phyloP scores from a whole-genome alignment of 2,888 invertebrate genomes.

The Caenorhabditis wallacei region DNA sequence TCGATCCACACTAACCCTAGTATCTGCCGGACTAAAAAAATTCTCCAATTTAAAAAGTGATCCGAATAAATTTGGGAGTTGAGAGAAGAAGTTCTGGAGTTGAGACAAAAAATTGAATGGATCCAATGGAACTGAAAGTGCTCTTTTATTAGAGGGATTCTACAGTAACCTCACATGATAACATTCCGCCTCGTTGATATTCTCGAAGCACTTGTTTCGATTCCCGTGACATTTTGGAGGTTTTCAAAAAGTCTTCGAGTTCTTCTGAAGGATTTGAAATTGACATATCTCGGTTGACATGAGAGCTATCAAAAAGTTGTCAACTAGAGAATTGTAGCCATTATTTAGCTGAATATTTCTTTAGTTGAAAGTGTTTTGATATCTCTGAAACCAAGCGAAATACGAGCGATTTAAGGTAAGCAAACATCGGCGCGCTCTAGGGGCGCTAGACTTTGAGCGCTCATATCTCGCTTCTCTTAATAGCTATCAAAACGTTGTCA shows the following conservation, averaged over 20 bases:
- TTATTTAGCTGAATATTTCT: too few species aligned
- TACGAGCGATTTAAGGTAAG: too few species aligned
- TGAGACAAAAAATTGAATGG: constrained; percentile 42
- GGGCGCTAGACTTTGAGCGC: too few species aligned
- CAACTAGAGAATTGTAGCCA: too few species aligned
- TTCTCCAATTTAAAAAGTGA: constrained; percentile 33
- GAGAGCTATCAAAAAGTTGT: too few species aligned
- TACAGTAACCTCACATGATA: constrained; percentile 8
- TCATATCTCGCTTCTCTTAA: too few species aligned
- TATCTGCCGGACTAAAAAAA: constrained; percentile 45
- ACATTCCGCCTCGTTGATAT: constrained; percentile 32
- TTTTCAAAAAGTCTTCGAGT: constrained; percentile 31
- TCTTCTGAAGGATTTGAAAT: constrained; percentile 19
- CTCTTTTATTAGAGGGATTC: neutral
- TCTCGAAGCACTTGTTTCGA: constrained; percentile 37
- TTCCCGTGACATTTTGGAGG: constrained; percentile 31
- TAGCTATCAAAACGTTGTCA: too few species aligned
- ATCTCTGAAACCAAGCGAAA: neutral
- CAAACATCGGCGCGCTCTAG: too few species aligned
- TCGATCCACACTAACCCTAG: constrained; percentile 13
- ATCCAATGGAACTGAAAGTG: constrained; percentile 31
- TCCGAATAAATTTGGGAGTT: constrained; percentile 40
- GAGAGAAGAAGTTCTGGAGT: constrained; percentile 36
- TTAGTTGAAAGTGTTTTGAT: too few species aligned
- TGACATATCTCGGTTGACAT: too few species aligned